Conservation (phyloP, 1,140 invertebrate species). For the Hesperophylax magnus region DNA sequence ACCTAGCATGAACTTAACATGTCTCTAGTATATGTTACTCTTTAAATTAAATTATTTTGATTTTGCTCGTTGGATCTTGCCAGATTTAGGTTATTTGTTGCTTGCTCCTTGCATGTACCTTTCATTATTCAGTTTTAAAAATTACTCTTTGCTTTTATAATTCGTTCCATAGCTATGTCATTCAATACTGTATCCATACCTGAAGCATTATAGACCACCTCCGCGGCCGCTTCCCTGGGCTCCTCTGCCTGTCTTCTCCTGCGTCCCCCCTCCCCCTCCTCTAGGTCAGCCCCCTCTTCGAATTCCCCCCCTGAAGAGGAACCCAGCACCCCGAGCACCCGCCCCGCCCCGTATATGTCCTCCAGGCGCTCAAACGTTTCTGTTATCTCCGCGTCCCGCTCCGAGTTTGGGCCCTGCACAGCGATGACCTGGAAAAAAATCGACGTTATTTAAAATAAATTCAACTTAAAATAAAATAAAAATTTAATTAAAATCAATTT, state of each 20-base stretch:
- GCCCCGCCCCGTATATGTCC: constrained; percentile 70
- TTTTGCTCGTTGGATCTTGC: too few species aligned
- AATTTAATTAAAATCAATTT: too few species aligned
- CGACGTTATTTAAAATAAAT: too few species aligned
- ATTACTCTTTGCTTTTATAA: too few species aligned
- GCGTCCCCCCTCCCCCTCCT: constrained; percentile 47
- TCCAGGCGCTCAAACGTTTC: constrained; percentile 70
- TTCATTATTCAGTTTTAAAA: too few species aligned
- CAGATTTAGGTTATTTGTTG: too few species aligned
- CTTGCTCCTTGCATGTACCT: too few species aligned
- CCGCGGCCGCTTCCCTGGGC: constrained; percentile 43
- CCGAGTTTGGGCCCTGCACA: constrained; percentile 70
- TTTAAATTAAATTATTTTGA: too few species aligned
- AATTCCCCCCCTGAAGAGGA: constrained; percentile 60
- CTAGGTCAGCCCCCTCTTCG: constrained; percentile 58
- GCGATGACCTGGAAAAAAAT: constrained; percentile 68
- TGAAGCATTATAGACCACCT: constrained; percentile 45
- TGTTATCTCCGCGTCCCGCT: constrained; percentile 72
- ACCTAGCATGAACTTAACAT: too few species aligned
- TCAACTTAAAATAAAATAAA: too few species aligned
- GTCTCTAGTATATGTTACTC: too few species aligned
- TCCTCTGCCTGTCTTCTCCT: constrained; percentile 56
- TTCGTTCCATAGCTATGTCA: too few species aligned
- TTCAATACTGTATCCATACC: not conserved
- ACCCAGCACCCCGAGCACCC: constrained; percentile 72